phyloP scores from a whole-genome alignment of 35 echinoderm and acorn worm genomes.

The Lytechinus pictus region DNA sequence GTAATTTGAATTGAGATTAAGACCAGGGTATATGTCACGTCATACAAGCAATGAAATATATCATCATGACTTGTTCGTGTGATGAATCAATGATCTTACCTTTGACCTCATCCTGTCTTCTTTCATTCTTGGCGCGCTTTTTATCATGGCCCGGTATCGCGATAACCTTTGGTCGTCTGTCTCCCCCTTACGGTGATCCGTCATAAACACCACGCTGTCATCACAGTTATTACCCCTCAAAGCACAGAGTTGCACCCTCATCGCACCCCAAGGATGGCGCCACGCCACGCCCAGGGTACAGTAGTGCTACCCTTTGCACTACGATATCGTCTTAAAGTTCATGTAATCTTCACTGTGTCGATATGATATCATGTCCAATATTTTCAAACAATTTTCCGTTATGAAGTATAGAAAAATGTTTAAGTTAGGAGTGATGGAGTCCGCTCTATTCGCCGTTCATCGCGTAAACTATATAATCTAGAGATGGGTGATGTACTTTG shows the following conservation, averaged over 20 bases:
- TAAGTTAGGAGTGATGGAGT: conserved; percentile 12
- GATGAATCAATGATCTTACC: conserved; percentile 15
- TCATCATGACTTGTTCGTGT: background rate
- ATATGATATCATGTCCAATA: background rate
- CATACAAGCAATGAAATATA: background rate
- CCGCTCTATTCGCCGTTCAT: conserved; percentile 28
- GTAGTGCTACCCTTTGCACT: background rate
- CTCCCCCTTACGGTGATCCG: conserved; percentile 36
- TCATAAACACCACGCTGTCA: conserved; percentile 17
- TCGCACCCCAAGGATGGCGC: conserved; percentile 9
- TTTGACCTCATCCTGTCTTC: conserved; percentile 15
- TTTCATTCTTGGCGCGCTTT: conserved; percentile 23
- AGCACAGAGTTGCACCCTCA: background rate
- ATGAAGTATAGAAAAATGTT: background rate
- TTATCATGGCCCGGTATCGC: background rate
- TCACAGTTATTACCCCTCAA: background rate
- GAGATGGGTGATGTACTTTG: conserved; percentile 76
- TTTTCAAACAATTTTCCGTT: background rate
- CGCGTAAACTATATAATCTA: conserved; percentile 25
- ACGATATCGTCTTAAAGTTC: background rate
- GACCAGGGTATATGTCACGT: background rate
- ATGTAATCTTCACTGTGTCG: background rate
- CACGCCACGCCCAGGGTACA: background rate
- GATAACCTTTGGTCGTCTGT: conserved; percentile 43
- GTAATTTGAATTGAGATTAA: background rate